These are phyloP conservation scores for Congeria kusceri DNA, from an alignment of 2,888 invertebrate species.

Conservation along the genomic window DNA sequence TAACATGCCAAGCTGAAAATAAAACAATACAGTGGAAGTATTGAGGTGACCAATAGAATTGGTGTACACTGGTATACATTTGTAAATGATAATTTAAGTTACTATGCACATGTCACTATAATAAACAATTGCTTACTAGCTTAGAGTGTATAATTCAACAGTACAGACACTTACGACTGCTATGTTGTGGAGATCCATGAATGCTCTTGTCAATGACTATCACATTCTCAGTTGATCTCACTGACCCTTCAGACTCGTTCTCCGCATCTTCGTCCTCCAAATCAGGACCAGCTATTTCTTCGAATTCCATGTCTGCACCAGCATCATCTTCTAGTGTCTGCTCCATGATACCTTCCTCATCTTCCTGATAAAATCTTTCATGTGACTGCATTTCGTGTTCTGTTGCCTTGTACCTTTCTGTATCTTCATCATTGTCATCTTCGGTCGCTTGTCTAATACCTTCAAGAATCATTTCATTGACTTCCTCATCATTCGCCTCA, in stretches of 20 bases:
- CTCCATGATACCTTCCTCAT: neutral
- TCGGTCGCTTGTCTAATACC: conserved; percentile 31
- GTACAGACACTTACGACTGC: too few species aligned
- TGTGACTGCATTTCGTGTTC: neutral
- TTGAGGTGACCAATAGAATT: too few species aligned
- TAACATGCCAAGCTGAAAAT: too few species aligned
- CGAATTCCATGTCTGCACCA: neutral
- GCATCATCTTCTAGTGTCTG: conserved; percentile 1
- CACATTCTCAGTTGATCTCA: conserved; percentile 39
- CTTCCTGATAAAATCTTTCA: neutral
- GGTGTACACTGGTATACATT: too few species aligned
- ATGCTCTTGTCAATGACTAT: conserved; percentile 58
- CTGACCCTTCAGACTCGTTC: conserved; percentile 40
- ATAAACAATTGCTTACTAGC: too few species aligned
- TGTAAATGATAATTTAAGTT: too few species aligned
- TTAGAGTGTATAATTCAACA: too few species aligned
- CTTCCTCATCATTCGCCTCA: conserved; percentile 19
- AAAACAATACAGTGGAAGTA: too few species aligned
- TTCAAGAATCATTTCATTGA: conserved; percentile 35
- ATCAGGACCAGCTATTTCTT: conserved; percentile 34
- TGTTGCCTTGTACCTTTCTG: neutral
- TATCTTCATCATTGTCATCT: neutral
- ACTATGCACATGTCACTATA: too few species aligned
- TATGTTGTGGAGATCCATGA: conserved; percentile 20
- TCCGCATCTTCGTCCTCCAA: conserved; percentile 41